These are phyloP conservation scores for Leptinotarsa defecta DNA, from an alignment of 1,140 invertebrate genomes.

Conservation along the genomic window DNA sequence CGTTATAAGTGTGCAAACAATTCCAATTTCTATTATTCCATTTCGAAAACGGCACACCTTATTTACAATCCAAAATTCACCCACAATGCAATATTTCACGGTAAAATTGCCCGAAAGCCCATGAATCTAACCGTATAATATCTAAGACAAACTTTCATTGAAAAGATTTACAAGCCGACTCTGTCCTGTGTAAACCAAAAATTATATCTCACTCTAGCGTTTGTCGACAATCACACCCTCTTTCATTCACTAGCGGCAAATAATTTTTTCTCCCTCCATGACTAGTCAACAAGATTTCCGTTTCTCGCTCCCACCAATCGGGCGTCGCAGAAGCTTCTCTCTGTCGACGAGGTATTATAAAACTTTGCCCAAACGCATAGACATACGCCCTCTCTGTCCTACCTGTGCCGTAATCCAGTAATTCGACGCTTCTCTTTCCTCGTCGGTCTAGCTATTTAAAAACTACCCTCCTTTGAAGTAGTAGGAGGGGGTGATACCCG, in stretches of 20 bases:
- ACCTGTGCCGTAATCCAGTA: not conserved
- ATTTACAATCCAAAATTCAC: constrained; percentile 5
- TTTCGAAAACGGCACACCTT: constrained; percentile 6
- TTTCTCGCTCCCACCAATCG: constrained; percentile 37
- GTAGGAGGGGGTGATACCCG: constrained; percentile 33
- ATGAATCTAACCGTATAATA: constrained; percentile 16
- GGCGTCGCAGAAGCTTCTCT: constrained; percentile 29
- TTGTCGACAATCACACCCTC: constrained; percentile 22
- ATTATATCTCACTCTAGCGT: constrained; percentile 46
- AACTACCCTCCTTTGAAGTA: constrained; percentile 56
- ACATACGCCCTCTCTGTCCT: constrained; percentile 22
- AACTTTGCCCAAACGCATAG: constrained; percentile 38
- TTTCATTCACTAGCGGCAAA: constrained; percentile 44
- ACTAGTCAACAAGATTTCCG: constrained; percentile 47
- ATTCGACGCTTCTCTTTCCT: constrained; percentile 39
- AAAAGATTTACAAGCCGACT: constrained; percentile 26
- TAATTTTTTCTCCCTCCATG: constrained; percentile 51
- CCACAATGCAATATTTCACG: constrained; percentile 19
- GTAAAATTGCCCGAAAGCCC: constrained; percentile 19
- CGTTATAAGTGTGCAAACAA: constrained; percentile 20
- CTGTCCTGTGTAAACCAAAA: constrained; percentile 38
- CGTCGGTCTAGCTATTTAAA: constrained; percentile 51
- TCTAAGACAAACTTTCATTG: constrained; percentile 15
- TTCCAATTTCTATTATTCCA: constrained; percentile 14
- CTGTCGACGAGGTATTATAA: constrained; percentile 46